Base-by-base conservation (phyloP, 2,888 invertebrate species). In the Himalopsyche japonica region DNA sequence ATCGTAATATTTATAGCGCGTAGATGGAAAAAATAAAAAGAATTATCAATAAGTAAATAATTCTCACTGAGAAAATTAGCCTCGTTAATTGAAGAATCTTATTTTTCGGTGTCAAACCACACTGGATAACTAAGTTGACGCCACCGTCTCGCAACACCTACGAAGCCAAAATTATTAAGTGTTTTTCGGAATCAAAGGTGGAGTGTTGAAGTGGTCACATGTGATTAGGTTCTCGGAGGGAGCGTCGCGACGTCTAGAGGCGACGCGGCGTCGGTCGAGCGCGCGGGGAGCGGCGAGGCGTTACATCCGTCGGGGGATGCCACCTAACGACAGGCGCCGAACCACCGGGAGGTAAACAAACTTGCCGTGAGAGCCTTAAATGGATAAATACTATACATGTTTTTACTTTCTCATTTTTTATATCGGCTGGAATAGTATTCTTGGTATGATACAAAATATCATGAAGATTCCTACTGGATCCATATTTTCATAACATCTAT, bases 311-410 rank as follows among this genome's bases (percentile, higher is more conserved):
- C 91, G 93, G 87, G 87, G 87, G 12, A 89, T 91, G 86, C 94
- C 94, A 30, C 91, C 93, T 83, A 92, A 93, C 86, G 93, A 91
- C 80, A 89, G 94, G 81, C 91, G 94, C 89, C 91, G 94, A 88
- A 94, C 94, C 80, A 94, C 94, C 87, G 94, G 94, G 91, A 94
- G 94, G 94, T 94, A 93, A 87, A 82, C 57, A 57, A 57, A 57
- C 20, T 57, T 57, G 6, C 57, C 57, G 57, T 57, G 57, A 57
- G 20, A 57, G 57, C 57, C 57, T 57, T 57, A 57, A 57, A 57
- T 76, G 30, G 30, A 34, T 34, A 76, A 76, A 76, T n/a, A 76
- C 32, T 15, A 20, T 27, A 76, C 32, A 76, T 76, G 34, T 76
- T 76, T 76, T 34, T 76, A 24, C 20, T 27, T 79, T 43, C 32